Percentiles rank a stretch among this genome's conserved stretches.
These are phyloP conservation scores for Forbesichthys agassizii DNA, from an alignment of 2,113 vertebrate genomes.

Conservation along the genomic window DNA sequence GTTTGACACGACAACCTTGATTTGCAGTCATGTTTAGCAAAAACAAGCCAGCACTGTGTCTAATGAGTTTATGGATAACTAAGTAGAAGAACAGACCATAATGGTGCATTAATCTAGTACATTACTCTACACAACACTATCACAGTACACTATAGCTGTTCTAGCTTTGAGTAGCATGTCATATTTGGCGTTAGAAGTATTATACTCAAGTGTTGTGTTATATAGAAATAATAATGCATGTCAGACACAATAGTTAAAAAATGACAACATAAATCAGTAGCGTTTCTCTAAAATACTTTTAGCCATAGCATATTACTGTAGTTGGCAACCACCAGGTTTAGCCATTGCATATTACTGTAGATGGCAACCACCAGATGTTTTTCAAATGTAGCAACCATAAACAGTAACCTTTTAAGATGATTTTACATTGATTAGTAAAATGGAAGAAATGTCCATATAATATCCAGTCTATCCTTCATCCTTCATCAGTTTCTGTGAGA, in stretches of 20 bases:
- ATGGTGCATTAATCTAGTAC: not conserved
- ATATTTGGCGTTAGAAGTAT: not conserved
- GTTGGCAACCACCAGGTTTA: no score
- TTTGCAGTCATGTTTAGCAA: not conserved
- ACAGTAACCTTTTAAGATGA: no score
- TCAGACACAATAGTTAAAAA: no score
- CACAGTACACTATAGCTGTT: not conserved
- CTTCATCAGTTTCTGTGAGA: conserved; percentile 12
- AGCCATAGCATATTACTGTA: no score
- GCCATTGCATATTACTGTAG: no score
- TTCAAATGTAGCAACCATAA: not conserved
- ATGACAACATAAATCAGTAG: no score
- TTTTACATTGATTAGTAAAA: no score
- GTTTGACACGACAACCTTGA: not conserved
- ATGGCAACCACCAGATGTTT: no score
- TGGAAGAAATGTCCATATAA: no score
- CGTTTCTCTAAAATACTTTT: no score
- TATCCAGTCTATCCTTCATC: no score
- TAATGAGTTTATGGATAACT: not conserved
- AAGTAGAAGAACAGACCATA: not conserved
- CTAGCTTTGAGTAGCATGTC: not conserved
- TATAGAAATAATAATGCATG: no score
- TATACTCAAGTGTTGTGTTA: not conserved
- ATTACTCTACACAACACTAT: not conserved
- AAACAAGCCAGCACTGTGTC: not conserved